These are phyloP conservation scores for Oophaga sylvatica DNA, from an alignment of 2,797 vertebrate genomes.

Conservation along the genomic window DNA sequence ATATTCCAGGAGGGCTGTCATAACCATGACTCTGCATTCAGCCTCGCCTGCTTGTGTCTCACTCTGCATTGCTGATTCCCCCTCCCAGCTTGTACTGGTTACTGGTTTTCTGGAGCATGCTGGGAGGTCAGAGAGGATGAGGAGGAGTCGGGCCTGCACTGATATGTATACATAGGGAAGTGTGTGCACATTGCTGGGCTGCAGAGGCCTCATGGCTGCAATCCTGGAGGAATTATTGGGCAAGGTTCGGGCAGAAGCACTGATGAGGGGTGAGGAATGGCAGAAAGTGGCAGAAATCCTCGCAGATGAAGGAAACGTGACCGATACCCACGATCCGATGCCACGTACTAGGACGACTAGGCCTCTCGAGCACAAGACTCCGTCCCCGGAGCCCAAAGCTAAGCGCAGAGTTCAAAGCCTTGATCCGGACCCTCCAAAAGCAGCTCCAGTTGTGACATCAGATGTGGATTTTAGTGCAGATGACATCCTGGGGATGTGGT, in stretches of 20 bases:
- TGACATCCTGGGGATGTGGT: no score
- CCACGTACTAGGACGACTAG: neutral
- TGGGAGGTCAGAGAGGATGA: neutral
- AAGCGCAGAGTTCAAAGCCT: neutral
- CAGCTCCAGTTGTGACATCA: no score
- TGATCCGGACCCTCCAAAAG: neutral
- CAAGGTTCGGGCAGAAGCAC: neutral
- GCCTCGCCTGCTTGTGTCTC: neutral
- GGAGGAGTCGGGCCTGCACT: slow-evolving; percentile 1
- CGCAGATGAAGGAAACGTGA: neutral
- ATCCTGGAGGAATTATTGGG: neutral
- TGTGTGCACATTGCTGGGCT: neutral
- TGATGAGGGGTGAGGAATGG: neutral
- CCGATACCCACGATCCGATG: neutral
- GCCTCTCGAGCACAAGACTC: neutral
- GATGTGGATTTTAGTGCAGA: no score
- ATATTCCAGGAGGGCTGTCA: no score
- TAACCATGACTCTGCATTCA: neutral
- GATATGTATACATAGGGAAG: neutral
- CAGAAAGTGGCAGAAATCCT: neutral
- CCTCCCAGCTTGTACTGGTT: neutral
- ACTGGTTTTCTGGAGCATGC: neutral
- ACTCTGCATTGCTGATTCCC: neutral
- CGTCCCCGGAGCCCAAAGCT: neutral
- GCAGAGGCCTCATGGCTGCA: neutral